Conservation (phyloP, 2,113 vertebrate species). For the Oryzias woworae region DNA sequence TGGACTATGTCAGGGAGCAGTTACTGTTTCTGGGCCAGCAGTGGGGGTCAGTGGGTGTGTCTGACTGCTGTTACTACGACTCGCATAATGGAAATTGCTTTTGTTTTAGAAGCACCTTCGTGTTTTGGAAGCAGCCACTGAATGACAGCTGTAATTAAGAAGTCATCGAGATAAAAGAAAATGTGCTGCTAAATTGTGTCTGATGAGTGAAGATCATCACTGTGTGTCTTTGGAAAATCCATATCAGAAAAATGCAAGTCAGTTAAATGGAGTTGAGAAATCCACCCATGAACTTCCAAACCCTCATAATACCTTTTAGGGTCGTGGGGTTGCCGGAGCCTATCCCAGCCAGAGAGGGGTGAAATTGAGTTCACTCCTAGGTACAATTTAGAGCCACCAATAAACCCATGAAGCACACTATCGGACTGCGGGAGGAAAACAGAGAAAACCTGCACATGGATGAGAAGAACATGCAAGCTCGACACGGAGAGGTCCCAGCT, state of each 20-base stretch:
- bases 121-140: too few relatives aligned
- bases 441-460: too few relatives aligned
- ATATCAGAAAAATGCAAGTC: slow-evolving; percentile 22
- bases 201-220: slow-evolving; percentile 57
- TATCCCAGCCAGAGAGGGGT: too few relatives aligned
- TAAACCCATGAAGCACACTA: too few relatives aligned
- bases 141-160: slow-evolving; percentile 8
- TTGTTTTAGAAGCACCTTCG: neutral
- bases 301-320: too few relatives aligned
- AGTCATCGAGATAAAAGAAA: slow-evolving; percentile 33
- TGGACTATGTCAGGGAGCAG: slow-evolving; percentile 1
- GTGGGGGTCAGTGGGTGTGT: slow-evolving; percentile 22
- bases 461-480: too few relatives aligned
- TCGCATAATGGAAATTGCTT: slow-evolving; percentile 7
- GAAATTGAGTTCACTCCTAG: too few relatives aligned
- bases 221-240: slow-evolving; percentile 38
- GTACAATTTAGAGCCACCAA: too few relatives aligned
- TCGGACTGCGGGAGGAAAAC: too few relatives aligned
- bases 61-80: slow-evolving; percentile 22
- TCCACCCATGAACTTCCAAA: too few relatives aligned
- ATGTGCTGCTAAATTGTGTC: slow-evolving; percentile 40
- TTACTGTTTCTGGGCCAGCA: slow-evolving; percentile 21
- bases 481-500: too few relatives aligned
- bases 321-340: too few relatives aligned
- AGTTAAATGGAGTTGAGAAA: neutral